A percentile compares a stretch with the other conserved stretches of the same genome.
Conservation (phyloP, 2,113 vertebrate genomes). For the Pseudorectes ferrugineus region DNA sequence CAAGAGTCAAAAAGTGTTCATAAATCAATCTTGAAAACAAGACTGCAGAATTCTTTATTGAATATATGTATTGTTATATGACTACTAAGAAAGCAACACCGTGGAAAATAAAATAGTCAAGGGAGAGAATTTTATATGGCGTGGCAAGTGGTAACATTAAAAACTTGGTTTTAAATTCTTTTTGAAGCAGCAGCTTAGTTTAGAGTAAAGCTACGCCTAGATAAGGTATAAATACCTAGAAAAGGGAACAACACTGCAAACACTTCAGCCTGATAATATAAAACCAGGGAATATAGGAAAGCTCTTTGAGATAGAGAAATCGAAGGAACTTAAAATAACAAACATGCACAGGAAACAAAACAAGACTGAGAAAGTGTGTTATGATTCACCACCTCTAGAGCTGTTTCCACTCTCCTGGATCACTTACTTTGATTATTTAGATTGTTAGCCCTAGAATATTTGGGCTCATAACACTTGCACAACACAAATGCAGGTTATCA, state of each 20-base stretch:
- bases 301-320: not conserved
- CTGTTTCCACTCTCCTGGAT: not conserved
- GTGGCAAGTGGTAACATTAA: not conserved
- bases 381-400: slow-evolving; percentile 14
- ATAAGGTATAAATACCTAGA: not conserved
- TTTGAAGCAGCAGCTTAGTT: not conserved
- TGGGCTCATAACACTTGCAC: not conserved
- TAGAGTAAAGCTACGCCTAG: not conserved
- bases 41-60: not conserved
- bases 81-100: not conserved
- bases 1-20: not conserved
- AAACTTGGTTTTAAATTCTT: not conserved
- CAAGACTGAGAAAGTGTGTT: not conserved
- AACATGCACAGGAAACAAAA: slow-evolving; percentile 44
- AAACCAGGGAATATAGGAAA: not conserved
- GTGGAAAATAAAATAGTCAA: not conserved
- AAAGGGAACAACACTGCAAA: not conserved
- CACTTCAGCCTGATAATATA: not conserved
- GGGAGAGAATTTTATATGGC: not conserved
- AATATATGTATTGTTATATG: not conserved
- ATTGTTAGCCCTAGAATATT: not conserved
- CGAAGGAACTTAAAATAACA: slow-evolving; percentile 15
- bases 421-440: not conserved
- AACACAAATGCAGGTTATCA: not conserved
- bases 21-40: not conserved